Evolutionary conservation across 2,113 vertebrate species (phyloP), one percentile per base, ranked within the genome.

Genomic region (Tachysurus fulvidraco): DNA sequence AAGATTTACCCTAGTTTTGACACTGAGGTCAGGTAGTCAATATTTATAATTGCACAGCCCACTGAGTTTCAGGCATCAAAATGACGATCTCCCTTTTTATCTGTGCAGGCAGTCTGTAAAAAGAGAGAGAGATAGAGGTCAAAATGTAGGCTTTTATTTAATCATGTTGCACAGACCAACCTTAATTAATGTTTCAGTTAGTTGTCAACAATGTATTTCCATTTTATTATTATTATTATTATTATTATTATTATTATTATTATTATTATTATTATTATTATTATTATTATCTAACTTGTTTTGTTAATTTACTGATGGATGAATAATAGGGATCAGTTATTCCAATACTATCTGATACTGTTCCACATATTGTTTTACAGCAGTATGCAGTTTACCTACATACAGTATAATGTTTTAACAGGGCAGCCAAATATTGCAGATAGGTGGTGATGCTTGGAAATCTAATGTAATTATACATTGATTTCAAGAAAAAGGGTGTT

Each of bases 21-120:
- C 81, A 55, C 82, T 76, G 74, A 88, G 91, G 88, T 91, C 88
- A 90, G 30, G 57, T 71, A 88, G 82, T 91, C 89, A 84, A 87
- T 89, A 91, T 85, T 87, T 87, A 88, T 89, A 89, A 90, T 89
- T 87, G 86, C 57, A 84, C 55, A 87, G 79, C 79, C 88, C 74
- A 85, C 83, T 87, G 80, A 85, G 86, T 83, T 83, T 57, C 41
- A 71, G 44, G 54, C 71, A 64, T 73, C 79, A 54, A 83, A 87
- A 71, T 54, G 52, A n/a, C 69, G 82, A 52, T 57, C 25, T 41
- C n/a, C 54, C 74, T 80, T 89, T 84, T 74, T 55, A 74, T 89
- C 81, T 73, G 52, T 67, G 81, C 28, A 23, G 57, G 84, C 59
- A 86, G 73, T 46, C 80, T 54, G 54, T 28, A 60, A 78, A 86